Base-by-base conservation (phyloP, 2,113 vertebrate species). In the Pica pica region DNA sequence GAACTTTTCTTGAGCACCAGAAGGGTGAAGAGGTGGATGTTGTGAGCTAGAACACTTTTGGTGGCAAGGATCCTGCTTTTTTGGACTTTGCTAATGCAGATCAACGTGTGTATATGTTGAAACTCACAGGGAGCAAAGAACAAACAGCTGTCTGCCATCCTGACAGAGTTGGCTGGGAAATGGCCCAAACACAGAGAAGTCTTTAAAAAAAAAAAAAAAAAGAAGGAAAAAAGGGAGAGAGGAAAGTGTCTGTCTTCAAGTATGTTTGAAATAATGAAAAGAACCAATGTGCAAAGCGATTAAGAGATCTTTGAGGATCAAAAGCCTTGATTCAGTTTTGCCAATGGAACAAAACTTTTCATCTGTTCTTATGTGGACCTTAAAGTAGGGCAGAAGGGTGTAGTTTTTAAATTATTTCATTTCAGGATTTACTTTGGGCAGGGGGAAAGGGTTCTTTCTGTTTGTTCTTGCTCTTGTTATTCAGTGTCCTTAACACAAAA, bases 341-440 rank as follows among this genome's bases (percentile, higher is more conserved):
- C 94, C 94, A 87, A n/a, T 91, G 65, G 93, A 96, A 94, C 82
- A 95, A 96, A 97, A 93, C 74, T 94, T 95, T 95, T 89, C 94
- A 95, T 98, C 97, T 98, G 95, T 95, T 98, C 98, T 96, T 95
- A 64, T 90, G 94, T 71, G 79, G 97, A 95, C 94, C 95, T 97
- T 94, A 97, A 98, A 98, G 97, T 96, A 97, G 97, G 97, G 95
- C 97, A 96, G 96, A 94, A 97, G 84, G 95, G 97, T 97, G 95
- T 97, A 94, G 93, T 92, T 85, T 76, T 95, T 35, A 95, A 95
- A 97, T 91, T 71, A 97, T 96, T 97, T 97, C 97, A 95, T 98
- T 97, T 97, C 95, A 95, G 92, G 97, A 96, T 98, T 97, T 96
- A 83, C 97, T 97, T 97, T 94, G 97, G 95, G 95, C 93, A 79